Evolutionary conservation across 2,888 invertebrate species (phyloP), one percentile per base, ranked within the genome.

Genomic region (Lithophane ornitopus): DNA sequence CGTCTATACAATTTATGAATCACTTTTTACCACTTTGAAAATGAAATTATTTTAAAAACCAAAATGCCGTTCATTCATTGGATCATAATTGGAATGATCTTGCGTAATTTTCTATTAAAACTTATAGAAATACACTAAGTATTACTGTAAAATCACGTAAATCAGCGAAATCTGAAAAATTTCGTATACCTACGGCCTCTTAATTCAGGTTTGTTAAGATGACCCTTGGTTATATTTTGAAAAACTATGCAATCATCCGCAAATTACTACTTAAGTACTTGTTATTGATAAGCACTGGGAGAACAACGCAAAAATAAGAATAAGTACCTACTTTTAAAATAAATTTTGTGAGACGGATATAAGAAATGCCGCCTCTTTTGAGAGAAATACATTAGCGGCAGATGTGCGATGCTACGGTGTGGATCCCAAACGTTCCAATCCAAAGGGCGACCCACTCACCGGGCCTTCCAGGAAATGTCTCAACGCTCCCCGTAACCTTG

Each of bases 381-480:
- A 82, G 80, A 81, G 70, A 85, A 84, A 87, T 84, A 90, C 93
- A 92, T 93, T 91, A 94, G 91, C 92, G 93, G 95, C 96, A 96
- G 95, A 95, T 96, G 95, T 94, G 91, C 92, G 85, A 81, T 85
- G 88, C 88, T 74, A 80, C 90, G 90, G 90, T 91, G 90, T 91
- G 89, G 91, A 91, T 90, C 91, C 91, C 89, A 90, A 92, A 92
- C 90, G 91, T 91, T 72, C 70, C 78, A 82, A 89, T 72, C 72
- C 74, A 80, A 89, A 92, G 92, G 91, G 90, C 92, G 93, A 91
- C 91, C 92, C 93, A 93, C 90, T 92, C 91, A 89, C 89, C 85
- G 89, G 92, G 90, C 96, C 96, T 96, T 96, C 96, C 95, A 91
- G 94, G 96, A 96, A 96, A 93, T 88, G 90, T 91, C 90, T 91